Evolutionary conservation across 1,140 invertebrate genomes (phyloP).

Genomic region (Drosophila mayri): DNA sequence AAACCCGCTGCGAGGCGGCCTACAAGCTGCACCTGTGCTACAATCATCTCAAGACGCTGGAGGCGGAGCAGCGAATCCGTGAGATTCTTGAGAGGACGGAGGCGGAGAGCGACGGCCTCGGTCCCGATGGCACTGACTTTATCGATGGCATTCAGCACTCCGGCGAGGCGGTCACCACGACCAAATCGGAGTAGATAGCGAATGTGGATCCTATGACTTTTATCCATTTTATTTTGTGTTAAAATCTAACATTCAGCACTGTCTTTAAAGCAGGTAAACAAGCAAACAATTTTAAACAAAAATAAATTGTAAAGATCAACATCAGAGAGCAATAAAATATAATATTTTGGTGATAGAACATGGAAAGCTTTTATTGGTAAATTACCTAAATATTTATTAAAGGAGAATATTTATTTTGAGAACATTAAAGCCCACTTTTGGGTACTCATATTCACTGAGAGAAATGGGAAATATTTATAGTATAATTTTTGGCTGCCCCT

Average conservation of each 20-base stretch:
- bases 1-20: slow-evolving; percentile 67
- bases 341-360: slow-evolving; percentile 2
- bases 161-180: slow-evolving; percentile 10
- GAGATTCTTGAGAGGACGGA: slow-evolving; percentile 66
- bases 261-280: neutral
- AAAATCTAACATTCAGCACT: neutral
- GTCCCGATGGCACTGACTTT: slow-evolving; percentile 38
- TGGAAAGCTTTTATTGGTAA: neutral
- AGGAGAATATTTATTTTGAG: neutral
- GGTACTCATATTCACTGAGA: neutral
- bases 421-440: slow-evolving; percentile 3
- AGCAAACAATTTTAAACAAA: too few relatives aligned
- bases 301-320: slow-evolving; percentile 1
- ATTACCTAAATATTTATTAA: neutral
- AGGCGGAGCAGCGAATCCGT: slow-evolving; percentile 66
- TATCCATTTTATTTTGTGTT: neutral
- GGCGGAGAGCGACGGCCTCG: slow-evolving; percentile 15
- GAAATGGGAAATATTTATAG: neutral
- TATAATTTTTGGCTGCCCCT: slow-evolving; percentile 4
- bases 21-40: slow-evolving; percentile 77
- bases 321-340: slow-evolving; percentile 3
- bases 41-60: slow-evolving; percentile 71
- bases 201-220: neutral
- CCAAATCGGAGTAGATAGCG: slow-evolving; percentile 10
- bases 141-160: slow-evolving; percentile 51